Conservation (phyloP, 1,140 invertebrate genomes). For the Oncopeltus fasciatus region DNA sequence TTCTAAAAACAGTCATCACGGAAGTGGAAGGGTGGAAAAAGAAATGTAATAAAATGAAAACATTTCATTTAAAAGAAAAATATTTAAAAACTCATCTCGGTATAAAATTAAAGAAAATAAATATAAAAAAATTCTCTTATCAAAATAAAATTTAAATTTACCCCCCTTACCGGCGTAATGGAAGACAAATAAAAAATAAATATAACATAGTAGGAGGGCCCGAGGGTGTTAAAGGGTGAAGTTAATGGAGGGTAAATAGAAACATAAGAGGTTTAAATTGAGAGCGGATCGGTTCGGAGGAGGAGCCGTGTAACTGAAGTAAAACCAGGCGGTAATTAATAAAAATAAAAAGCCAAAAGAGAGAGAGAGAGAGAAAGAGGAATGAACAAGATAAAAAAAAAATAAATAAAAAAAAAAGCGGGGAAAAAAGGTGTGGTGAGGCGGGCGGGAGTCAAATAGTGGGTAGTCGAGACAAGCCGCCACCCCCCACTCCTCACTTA, state of each 20-base stretch:
- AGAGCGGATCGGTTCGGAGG: not conserved
- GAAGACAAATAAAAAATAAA: not conserved
- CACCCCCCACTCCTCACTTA: not conserved
- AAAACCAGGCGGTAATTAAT: not conserved
- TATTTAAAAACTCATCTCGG: not conserved
- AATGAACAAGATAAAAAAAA: too few species aligned
- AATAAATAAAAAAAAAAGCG: too few species aligned
- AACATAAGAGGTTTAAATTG: not conserved
- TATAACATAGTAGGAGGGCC: not conserved
- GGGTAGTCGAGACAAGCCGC: not conserved
- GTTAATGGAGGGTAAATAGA: not conserved
- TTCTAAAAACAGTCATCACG: too few species aligned
- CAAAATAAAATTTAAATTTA: not conserved
- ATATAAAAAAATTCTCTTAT: not conserved
- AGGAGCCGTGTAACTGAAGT: not conserved
- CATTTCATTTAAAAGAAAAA: not conserved
- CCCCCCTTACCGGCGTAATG: not conserved
- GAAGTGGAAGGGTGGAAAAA: not conserved
- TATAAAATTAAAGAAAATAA: too few species aligned
- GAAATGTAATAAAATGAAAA: not conserved
- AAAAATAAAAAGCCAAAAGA: not conserved
- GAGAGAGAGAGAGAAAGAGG: not conserved
- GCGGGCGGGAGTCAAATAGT: not conserved
- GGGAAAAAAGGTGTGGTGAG: not conserved
- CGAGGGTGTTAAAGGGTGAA: not conserved